Base-by-base conservation (phyloP, 2,113 vertebrate species). In the Oplegnathus fasciatus region DNA sequence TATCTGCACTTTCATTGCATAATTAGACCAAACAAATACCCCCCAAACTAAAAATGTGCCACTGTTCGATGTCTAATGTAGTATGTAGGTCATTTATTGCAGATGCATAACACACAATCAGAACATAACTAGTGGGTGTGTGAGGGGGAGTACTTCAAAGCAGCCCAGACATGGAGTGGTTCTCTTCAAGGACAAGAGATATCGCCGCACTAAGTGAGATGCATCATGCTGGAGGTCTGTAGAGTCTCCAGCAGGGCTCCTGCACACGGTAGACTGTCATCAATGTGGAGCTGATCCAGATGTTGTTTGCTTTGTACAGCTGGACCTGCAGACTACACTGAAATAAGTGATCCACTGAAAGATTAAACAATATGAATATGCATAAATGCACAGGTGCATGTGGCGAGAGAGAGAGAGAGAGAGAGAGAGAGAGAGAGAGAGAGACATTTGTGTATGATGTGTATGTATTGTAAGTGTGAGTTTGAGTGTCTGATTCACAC, bases 31-130 rank as follows among this genome's bases (percentile, higher is more conserved):
- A 89, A 90, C 71, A 75, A 70, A 71, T 30, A 77, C 44, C 22
- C 10, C 54, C 60, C 40, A 75, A 54, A 86, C 58, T 18, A 48
- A 85, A 87, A 84, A 88, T 86, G 67, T 88, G 78, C 84, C 81
- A 86, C 73, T 78, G 73, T 90, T 90, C 76, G 15, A 88, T 88
- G 86, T 87, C 78, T 89, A 75, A 82, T 83, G 75, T 40, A 70
- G 85, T 83, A 92, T 91, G 90, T 93, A 91, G 93, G 92, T 92
- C 85, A 93, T 88, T 76, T 84, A 88, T 83, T 89, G 66, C 84
- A 90, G 83, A 88, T 89, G 85, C 88, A 90, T 82, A 90, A 86
- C 68, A 83, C 83, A 82, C 60, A 86, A 83, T 84, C 83, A 80
- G 75, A 74, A 78, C 74, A 58, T 66, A 84, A 83, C 74, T 78